These are phyloP conservation scores for Microchirus variegatus DNA, from an alignment of 2,797 vertebrate genomes.

Conservation along the genomic window DNA sequence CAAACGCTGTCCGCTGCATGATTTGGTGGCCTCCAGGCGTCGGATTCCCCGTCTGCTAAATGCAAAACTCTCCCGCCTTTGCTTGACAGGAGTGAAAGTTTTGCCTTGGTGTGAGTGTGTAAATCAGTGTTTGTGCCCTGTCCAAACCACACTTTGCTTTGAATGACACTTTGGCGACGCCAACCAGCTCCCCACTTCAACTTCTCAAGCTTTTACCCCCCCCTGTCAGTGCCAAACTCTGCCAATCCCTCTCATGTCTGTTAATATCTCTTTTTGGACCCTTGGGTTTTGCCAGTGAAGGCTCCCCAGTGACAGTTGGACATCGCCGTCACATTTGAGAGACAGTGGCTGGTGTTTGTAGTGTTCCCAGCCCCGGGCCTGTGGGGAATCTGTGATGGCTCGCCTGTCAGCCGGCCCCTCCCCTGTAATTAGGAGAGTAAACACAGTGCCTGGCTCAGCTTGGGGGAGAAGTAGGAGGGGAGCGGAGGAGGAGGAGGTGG, in stretches of 20 bases:
- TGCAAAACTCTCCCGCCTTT: constrained; percentile 51
- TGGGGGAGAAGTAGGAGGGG: constrained; percentile 72
- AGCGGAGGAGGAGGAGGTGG: constrained; percentile 69
- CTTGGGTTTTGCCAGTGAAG: constrained; percentile 77
- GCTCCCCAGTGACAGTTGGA: constrained; percentile 83
- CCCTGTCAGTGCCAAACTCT: constrained; percentile 74
- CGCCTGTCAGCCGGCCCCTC: constrained; percentile 89
- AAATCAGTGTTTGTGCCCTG: constrained; percentile 72
- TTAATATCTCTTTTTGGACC: constrained; percentile 85
- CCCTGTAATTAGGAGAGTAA: constrained; percentile 99
- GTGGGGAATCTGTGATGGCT: constrained; percentile 79
- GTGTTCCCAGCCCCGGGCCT: constrained; percentile 78
- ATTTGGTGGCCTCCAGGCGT: constrained; percentile 34
- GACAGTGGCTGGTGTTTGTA: constrained; percentile 75
- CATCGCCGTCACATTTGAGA: constrained; percentile 78
- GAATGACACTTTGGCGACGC: constrained; percentile 86
- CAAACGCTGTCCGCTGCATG: constrained; percentile 20
- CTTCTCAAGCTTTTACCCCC: constrained; percentile 76
- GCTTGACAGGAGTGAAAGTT: constrained; percentile 49
- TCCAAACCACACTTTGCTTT: constrained; percentile 85
- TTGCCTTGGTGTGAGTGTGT: constrained; percentile 64
- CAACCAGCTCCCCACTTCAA: constrained; percentile 75
- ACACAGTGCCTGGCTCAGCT: constrained; percentile 82
- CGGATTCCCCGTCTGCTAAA: constrained; percentile 33
- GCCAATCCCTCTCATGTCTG: constrained; percentile 83